Percentiles rank a stretch among this genome's conserved stretches.
These are phyloP conservation scores for Sepiola atlantica DNA, from an alignment of 2,888 invertebrate species.

Conservation along the genomic window DNA sequence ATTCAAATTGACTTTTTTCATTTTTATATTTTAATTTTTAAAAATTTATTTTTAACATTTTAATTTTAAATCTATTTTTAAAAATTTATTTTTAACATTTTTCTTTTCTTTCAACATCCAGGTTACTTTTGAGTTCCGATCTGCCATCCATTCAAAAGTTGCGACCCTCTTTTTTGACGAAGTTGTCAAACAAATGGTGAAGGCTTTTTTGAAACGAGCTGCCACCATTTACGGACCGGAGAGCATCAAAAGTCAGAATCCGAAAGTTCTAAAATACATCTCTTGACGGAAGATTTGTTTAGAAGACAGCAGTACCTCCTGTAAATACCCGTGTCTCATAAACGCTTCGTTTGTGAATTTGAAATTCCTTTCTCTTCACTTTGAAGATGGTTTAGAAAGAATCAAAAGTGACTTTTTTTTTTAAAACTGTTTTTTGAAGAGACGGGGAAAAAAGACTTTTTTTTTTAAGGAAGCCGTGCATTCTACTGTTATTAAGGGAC, in stretches of 20 bases:
- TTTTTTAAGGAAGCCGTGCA: neutral
- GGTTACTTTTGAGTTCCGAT: conserved; percentile 89
- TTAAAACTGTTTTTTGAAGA: neutral
- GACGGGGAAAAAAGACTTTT: neutral
- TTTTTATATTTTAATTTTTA: too few relatives aligned
- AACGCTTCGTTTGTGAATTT: neutral
- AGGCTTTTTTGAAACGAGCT: conserved; percentile 92
- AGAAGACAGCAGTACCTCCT: conserved; percentile 25
- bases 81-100: neutral
- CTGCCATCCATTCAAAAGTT: conserved; percentile 88
- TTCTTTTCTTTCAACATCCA: conserved; percentile 55
- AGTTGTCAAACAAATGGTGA: conserved; percentile 96
- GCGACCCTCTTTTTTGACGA: conserved; percentile 96
- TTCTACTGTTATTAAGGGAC: neutral
- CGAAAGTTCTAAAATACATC: conserved; percentile 57
- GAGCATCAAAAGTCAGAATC: conserved; percentile 68
- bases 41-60: neutral
- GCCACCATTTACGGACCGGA: conserved; percentile 82
- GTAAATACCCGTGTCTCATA: neutral
- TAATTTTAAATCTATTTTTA: neutral
- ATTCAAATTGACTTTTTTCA: too few relatives aligned
- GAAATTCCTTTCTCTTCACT: neutral
- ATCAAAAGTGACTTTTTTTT: neutral
- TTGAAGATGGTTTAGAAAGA: neutral
- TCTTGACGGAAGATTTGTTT: conserved; percentile 59